phyloP scores from a whole-genome alignment of 2,113 vertebrate genomes.

The Hippocampus mohnikei region DNA sequence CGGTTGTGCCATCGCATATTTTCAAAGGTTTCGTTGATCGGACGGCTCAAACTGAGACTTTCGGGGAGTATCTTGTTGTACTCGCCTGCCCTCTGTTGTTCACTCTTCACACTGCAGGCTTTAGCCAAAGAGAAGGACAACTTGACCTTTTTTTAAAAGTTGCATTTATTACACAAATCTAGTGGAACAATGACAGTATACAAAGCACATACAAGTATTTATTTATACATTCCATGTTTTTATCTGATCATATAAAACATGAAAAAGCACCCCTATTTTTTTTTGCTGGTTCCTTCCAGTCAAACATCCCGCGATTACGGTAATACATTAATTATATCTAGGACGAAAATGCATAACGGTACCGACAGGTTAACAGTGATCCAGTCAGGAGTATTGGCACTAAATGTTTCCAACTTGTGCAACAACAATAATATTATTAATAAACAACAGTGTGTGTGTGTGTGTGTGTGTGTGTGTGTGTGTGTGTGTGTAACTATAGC shows the following conservation, averaged over 20 bases:
- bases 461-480: no score
- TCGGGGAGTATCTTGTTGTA: not conserved
- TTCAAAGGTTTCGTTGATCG: no score
- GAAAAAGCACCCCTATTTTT: constrained; percentile 29
- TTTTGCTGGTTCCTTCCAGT: constrained; percentile 9
- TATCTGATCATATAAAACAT: constrained; percentile 29
- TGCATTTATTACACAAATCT: constrained; percentile 57
- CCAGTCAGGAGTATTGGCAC: not conserved
- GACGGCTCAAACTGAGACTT: not conserved
- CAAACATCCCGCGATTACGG: not conserved
- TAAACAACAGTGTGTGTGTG: no score
- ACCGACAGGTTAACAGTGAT: not conserved
- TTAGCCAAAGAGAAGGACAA: not conserved
- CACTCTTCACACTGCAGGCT: not conserved
- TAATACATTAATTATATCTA: not conserved
- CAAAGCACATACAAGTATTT: constrained; percentile 25
- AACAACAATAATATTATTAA: no score
- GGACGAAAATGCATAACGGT: not conserved
- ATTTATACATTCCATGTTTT: constrained; percentile 36
- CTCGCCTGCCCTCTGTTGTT: not conserved
- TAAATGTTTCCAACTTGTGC: not conserved
- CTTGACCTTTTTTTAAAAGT: constrained; percentile 8
- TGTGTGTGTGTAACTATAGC: no score
- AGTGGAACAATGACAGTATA: constrained; percentile 45
- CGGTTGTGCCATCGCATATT: no score